These are phyloP conservation scores for Hephaestus fuliginosus DNA, from an alignment of 2,797 vertebrate species.

Conservation along the genomic window DNA sequence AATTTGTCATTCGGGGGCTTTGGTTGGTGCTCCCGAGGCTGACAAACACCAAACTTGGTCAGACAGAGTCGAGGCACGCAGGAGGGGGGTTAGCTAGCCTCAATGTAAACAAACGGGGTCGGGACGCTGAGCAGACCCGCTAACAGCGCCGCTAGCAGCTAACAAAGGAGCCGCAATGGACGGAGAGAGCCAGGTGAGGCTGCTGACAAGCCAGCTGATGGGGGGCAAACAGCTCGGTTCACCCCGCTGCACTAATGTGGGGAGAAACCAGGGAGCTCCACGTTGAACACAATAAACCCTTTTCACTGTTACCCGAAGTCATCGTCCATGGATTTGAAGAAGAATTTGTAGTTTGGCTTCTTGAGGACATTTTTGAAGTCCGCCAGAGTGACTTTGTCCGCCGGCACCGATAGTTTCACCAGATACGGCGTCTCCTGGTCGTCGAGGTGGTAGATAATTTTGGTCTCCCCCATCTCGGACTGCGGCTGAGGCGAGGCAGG, in stretches of 20 bases:
- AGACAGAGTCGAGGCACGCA: constrained; percentile 23
- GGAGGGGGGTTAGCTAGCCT: constrained; percentile 39
- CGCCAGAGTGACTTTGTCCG: constrained; percentile 94
- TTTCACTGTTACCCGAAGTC: constrained; percentile 93
- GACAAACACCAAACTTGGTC: constrained; percentile 68
- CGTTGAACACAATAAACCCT: constrained; percentile 34
- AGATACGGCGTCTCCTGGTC: constrained; percentile 99
- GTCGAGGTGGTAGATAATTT: constrained; percentile 99
- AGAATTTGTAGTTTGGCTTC: constrained; percentile 97
- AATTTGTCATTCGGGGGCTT: not conserved
- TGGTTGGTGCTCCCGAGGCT: not conserved
- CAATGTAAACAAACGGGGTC: constrained; percentile 83
- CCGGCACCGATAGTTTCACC: constrained; percentile 94
- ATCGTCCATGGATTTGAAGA: constrained; percentile 99
- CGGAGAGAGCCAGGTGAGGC: constrained; percentile 46
- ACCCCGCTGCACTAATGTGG: not conserved
- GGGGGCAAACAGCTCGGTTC: not conserved
- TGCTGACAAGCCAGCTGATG: constrained; percentile 49
- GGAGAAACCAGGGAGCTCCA: not conserved
- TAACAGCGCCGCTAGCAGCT: constrained; percentile 74
- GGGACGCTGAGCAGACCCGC: constrained; percentile 73
- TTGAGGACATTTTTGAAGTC: constrained; percentile 98
- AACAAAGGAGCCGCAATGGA: constrained; percentile 78
- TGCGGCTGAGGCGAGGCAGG: constrained; percentile 78
- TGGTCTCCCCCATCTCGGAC: constrained; percentile 96